These are phyloP conservation scores for Turdus rufiventris DNA, from an alignment of 2,113 vertebrate species.

Conservation along the genomic window DNA sequence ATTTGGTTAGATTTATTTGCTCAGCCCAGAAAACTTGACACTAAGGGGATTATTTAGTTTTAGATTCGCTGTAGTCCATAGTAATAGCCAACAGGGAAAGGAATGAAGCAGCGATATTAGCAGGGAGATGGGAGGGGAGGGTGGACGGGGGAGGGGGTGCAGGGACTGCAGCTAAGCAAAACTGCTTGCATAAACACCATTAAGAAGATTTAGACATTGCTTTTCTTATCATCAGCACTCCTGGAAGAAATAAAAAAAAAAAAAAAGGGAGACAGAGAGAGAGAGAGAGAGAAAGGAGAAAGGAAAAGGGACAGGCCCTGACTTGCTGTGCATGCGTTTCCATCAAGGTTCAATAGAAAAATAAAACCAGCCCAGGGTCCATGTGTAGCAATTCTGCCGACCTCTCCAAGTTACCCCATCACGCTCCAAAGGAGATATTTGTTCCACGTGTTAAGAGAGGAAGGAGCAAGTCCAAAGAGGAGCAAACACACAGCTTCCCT, in stretches of 20 bases:
- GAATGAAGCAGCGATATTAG: constrained; percentile 85
- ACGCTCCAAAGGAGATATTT: constrained; percentile 64
- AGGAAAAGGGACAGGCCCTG: constrained; percentile 72
- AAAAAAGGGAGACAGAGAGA: background rate
- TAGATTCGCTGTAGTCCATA: constrained; percentile 87
- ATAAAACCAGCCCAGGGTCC: constrained; percentile 69
- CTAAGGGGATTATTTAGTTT: constrained; percentile 99
- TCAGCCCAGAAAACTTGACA: constrained; percentile 87
- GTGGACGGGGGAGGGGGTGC: constrained; percentile 64
- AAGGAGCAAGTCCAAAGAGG: constrained; percentile 36
- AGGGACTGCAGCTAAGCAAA: constrained; percentile 81
- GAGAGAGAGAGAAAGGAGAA: constrained; percentile 60
- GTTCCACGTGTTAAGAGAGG: constrained; percentile 65
- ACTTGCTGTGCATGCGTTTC: constrained; percentile 81
- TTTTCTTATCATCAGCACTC: constrained; percentile 86
- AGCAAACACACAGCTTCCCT: background rate
- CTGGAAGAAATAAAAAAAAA: constrained; percentile 77
- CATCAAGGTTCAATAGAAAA: constrained; percentile 76
- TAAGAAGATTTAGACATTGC: constrained; percentile 87
- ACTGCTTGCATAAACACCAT: constrained; percentile 88
- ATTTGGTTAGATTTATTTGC: constrained; percentile 90
- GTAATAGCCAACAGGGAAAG: constrained; percentile 88
- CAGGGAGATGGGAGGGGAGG: constrained; percentile 73
- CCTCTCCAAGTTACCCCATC: constrained; percentile 60
- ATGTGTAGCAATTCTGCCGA: constrained; percentile 51